Conservation (phyloP, 2,797 vertebrate genomes). For the Tympanoctomys barrerae region DNA sequence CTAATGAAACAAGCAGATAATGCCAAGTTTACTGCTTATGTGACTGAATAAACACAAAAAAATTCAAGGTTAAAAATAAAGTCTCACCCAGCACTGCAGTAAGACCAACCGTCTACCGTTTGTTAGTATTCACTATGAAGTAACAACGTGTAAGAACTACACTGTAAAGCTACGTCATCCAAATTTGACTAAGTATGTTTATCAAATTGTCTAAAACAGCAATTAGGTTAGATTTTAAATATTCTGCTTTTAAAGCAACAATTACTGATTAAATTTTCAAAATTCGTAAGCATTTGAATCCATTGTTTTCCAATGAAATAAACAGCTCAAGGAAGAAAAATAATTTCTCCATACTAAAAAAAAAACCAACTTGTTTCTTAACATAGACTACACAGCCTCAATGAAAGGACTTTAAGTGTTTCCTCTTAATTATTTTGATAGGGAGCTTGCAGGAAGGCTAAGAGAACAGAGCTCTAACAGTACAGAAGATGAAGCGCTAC, state of each 20-base stretch:
- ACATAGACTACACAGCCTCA: slow-evolving; percentile 42
- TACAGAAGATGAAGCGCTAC: slow-evolving; percentile 77
- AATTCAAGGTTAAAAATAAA: neutral
- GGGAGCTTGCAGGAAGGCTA: slow-evolving; percentile 67
- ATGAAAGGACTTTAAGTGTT: slow-evolving; percentile 72
- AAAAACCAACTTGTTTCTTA: slow-evolving; percentile 61
- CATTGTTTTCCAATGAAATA: slow-evolving; percentile 59
- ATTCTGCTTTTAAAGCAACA: slow-evolving; percentile 34
- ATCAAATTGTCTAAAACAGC: slow-evolving; percentile 41
- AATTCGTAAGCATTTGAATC: neutral
- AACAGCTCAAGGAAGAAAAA: slow-evolving; percentile 55
- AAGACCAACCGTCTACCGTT: slow-evolving; percentile 6
- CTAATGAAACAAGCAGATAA: slow-evolving; percentile 60
- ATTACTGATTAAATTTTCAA: slow-evolving; percentile 30
- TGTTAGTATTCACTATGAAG: slow-evolving; percentile 58
- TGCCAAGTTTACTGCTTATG: slow-evolving; percentile 51
- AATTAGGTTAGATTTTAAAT: slow-evolving; percentile 44
- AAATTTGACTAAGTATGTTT: slow-evolving; percentile 47
- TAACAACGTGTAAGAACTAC: slow-evolving; percentile 54
- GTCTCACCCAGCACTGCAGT: slow-evolving; percentile 27
- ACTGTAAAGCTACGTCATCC: slow-evolving; percentile 24
- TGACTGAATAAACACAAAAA: neutral
- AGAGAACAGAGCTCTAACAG: slow-evolving; percentile 63
- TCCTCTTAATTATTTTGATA: slow-evolving; percentile 75
- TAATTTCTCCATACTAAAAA: slow-evolving; percentile 68